These are phyloP conservation scores for Ormia ochracea DNA, from an alignment of 2,888 invertebrate genomes.

Conservation along the genomic window DNA sequence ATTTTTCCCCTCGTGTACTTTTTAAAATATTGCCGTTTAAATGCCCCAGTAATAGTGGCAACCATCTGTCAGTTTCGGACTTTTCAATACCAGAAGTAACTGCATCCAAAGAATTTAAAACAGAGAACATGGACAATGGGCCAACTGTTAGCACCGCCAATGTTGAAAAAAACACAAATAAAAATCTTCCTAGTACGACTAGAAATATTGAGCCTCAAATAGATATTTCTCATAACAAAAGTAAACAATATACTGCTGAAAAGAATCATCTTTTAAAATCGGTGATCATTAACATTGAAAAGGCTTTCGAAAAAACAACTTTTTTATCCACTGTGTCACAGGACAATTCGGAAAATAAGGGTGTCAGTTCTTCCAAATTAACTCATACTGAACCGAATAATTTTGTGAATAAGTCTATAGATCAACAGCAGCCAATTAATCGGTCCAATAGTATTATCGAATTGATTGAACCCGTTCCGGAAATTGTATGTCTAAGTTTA, in stretches of 20 bases:
- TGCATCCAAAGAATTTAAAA: constrained; percentile 2
- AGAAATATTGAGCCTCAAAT: not conserved
- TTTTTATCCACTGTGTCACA: constrained; percentile 62
- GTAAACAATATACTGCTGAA: constrained; percentile 62
- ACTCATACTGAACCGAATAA: constrained; percentile 67
- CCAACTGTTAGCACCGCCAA: constrained; percentile 2
- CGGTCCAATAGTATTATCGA: constrained; percentile 69
- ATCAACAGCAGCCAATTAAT: constrained; percentile 67
- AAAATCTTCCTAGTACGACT: not conserved
- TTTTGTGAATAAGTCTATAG: constrained; percentile 63
- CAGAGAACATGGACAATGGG: constrained; percentile 51
- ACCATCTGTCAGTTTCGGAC: no score
- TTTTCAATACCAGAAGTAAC: not conserved
- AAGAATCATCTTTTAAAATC: constrained; percentile 68
- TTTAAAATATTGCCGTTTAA: constrained; percentile 69
- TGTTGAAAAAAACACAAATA: not conserved
- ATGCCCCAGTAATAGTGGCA: constrained; percentile 56
- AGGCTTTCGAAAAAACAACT: constrained; percentile 69
- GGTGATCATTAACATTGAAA: constrained; percentile 70
- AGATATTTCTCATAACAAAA: constrained; percentile 38
- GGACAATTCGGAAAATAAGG: constrained; percentile 75
- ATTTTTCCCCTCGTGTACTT: constrained; percentile 68
- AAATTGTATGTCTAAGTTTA: constrained; percentile 84
- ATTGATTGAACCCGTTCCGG: constrained; percentile 68
- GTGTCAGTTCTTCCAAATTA: constrained; percentile 71